Evolutionary conservation across 2,888 invertebrate genomes (phyloP), one percentile per base, ranked within the genome.

Genomic region (Campoplex capitator): DNA sequence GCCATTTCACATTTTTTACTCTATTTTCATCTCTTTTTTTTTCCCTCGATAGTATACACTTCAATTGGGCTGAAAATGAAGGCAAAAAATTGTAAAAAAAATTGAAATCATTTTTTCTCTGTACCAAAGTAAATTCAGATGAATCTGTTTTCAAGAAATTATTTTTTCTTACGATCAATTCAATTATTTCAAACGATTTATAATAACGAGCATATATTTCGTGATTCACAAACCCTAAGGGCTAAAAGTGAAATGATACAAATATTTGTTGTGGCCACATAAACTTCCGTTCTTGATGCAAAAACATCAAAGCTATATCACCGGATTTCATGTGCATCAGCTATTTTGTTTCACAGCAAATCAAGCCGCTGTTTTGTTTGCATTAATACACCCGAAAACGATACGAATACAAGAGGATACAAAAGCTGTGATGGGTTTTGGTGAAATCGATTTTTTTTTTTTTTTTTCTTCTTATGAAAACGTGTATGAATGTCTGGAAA

Each of bases 401-500:
- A 13, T 16, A 42, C 28, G 67, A 62, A 68, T 75, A 67, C n/a
- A 23, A 32, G 35, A 45, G 58, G 16, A 38, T 16, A 65, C 32
- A 51, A 67, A 73, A 62, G 67, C 74, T 58, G 51, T 56, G 48
- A 51, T 62, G 65, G 76, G 80, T 86, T 76, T 83, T 86, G 48
- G 79, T 18, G 56, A 80, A 80, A 83, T 76, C 71, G 16, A 75
- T 85, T 82, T 83, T 83, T 81, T 23, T 23, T 23, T 23, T 23
- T 23, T 23, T 23, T 23, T 23, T 23, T 23, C 0, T 23, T 23
- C 23, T 23, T 65, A 32, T 58, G 56, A 42, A 75, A 83, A 65
- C 79, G 76, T 23, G 23, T 51, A 45, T 78, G 84, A 87, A 88
- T 85, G 79, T 87, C 87, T 82, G 87, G 62, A 76, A 88, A 74